These are phyloP conservation scores for Carassius gibelio DNA, from an alignment of 2,113 vertebrate genomes.

Conservation along the genomic window DNA sequence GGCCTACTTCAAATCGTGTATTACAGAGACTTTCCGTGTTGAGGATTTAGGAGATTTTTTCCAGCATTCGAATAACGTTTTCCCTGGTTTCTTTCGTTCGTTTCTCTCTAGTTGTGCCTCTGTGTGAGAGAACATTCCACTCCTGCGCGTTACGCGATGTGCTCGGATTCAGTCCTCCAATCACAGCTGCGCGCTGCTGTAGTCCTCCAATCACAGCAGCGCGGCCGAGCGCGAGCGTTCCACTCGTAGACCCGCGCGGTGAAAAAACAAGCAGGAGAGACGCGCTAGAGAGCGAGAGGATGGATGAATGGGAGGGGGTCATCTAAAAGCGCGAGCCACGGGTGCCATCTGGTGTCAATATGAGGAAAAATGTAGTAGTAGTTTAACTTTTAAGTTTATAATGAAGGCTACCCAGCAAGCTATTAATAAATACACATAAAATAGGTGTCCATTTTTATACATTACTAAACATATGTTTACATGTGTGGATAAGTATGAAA, in stretches of 20 bases:
- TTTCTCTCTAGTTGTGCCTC: slow-evolving; percentile 43
- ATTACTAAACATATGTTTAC: neutral
- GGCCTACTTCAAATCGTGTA: neutral
- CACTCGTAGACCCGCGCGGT: neutral
- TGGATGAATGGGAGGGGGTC: neutral
- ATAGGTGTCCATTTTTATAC: neutral
- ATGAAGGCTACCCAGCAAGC: neutral
- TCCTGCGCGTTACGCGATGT: slow-evolving; percentile 40
- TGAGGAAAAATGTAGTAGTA: neutral
- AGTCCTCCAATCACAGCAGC: slow-evolving; percentile 24
- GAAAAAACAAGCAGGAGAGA: slow-evolving; percentile 5
- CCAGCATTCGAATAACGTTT: neutral
- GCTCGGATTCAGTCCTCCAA: slow-evolving; percentile 43
- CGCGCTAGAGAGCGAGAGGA: neutral
- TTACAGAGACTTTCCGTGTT: neutral
- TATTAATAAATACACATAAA: neutral
- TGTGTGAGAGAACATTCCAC: slow-evolving; percentile 52
- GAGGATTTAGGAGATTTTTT: neutral
- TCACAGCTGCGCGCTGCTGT: slow-evolving; percentile 28
- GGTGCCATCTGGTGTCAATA: slow-evolving; percentile 43
- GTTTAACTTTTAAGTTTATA: neutral
- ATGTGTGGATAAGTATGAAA: neutral
- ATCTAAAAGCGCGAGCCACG: neutral
- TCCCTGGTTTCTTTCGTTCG: slow-evolving; percentile 18
- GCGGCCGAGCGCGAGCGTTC: neutral